These are phyloP conservation scores for Zeugodacus cucurbitae DNA, from an alignment of 1,140 invertebrate species.

Conservation along the genomic window DNA sequence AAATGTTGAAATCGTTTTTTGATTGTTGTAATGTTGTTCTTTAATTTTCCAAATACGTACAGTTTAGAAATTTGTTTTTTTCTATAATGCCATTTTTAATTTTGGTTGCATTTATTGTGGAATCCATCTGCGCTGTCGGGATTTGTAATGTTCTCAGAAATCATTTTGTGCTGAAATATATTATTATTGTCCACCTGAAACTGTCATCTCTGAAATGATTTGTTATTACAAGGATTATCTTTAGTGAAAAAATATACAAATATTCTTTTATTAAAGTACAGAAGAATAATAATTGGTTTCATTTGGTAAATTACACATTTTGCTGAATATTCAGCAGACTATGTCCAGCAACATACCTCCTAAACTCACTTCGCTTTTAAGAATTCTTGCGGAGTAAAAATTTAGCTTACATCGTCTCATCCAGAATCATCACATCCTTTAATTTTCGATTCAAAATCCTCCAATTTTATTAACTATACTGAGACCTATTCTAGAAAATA, in stretches of 20 bases:
- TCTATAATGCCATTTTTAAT: not conserved
- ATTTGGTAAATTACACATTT: no score
- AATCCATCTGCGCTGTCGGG: not conserved
- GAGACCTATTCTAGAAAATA: no score
- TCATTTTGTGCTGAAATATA: not conserved
- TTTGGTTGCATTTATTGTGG: not conserved
- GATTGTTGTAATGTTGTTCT: slow-evolving; percentile 31
- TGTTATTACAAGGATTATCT: not conserved
- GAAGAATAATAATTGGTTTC: no score
- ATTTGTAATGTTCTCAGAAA: not conserved
- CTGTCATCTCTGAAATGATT: not conserved
- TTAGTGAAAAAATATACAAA: not conserved
- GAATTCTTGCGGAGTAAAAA: no score
- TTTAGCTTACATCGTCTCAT: no score
- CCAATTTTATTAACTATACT: no score
- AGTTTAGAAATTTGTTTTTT: not conserved
- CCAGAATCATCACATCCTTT: no score
- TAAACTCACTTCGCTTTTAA: no score
- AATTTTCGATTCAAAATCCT: no score
- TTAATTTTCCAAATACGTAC: slow-evolving; percentile 13
- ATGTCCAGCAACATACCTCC: no score
- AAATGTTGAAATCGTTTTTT: slow-evolving; percentile 18
- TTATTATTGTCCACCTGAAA: not conserved
- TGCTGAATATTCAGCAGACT: no score
- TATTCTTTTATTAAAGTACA: no score